A percentile compares a stretch with the other conserved stretches of the same genome.
Evolutionary conservation across 1,140 invertebrate species (phyloP).

Genomic region (Phortica variegata): DNA sequence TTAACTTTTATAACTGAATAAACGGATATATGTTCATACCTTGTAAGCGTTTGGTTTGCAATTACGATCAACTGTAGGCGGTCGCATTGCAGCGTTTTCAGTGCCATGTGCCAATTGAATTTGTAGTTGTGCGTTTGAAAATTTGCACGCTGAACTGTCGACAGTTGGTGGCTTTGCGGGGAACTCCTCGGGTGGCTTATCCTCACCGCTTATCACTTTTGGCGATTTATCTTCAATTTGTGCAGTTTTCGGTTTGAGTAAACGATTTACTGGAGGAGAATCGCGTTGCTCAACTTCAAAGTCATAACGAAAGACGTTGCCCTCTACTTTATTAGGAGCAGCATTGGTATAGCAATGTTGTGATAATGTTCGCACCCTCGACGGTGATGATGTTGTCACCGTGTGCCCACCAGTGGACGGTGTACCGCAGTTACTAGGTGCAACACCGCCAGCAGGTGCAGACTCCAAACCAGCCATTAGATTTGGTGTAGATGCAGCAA

Average conservation of each 20-base stretch:
- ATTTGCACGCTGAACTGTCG: conserved; percentile 36
- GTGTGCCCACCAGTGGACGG: conserved; percentile 2
- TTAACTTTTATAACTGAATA: neutral
- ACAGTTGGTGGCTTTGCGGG: conserved; percentile 40
- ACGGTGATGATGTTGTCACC: conserved; percentile 5
- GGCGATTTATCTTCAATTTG: conserved; percentile 6
- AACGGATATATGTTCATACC: conserved; percentile 14
- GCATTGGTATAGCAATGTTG: conserved; percentile 75
- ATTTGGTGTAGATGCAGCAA: conserved; percentile 49
- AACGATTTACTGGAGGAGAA: conserved; percentile 75
- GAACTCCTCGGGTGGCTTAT: conserved; percentile 58
- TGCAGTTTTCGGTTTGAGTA: conserved; percentile 70
- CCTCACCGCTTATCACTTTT: conserved; percentile 58
- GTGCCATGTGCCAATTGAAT: conserved; percentile 40
- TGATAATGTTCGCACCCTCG: conserved; percentile 18
- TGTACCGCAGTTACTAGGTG: conserved; percentile 9
- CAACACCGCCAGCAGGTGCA: conserved; percentile 31
- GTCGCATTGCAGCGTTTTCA: conserved; percentile 10
- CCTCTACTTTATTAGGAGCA: conserved; percentile 62
- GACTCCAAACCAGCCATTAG: conserved; percentile 31
- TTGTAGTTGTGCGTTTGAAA: conserved; percentile 41
- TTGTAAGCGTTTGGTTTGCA: conserved; percentile 49
- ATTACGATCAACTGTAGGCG: conserved; percentile 49
- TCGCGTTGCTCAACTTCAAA: conserved; percentile 56
- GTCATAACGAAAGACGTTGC: conserved; percentile 63